These are phyloP conservation scores for Centroberyx gerrardi DNA, from an alignment of 2,797 vertebrate species.

Conservation along the genomic window DNA sequence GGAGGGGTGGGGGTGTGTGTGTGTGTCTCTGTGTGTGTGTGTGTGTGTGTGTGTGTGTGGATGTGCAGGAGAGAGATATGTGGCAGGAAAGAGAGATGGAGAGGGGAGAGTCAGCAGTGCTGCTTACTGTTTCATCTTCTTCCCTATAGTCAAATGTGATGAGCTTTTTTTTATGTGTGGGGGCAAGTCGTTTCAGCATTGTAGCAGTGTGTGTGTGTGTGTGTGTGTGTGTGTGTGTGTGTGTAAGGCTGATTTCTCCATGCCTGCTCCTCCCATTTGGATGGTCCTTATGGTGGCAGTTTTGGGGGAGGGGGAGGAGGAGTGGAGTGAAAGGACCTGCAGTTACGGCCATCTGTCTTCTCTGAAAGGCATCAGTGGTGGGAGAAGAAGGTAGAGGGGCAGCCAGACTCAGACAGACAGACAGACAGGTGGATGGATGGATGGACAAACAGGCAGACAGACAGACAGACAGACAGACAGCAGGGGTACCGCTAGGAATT, in stretches of 20 bases:
- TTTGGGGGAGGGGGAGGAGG: conserved; percentile 56
- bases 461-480: background rate
- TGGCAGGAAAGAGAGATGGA: background rate
- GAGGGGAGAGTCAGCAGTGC: background rate
- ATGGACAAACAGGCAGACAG: background rate
- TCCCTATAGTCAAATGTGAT: background rate
- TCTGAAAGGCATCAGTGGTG: conserved; percentile 34
- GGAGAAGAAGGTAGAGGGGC: conserved; percentile 39
- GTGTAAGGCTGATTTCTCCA: background rate
- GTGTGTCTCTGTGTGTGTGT: no score
- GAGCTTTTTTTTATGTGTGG: background rate
- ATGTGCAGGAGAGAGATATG: no score
- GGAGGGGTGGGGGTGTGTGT: no score
- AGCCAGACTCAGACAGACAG: background rate
- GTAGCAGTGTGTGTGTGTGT: background rate
- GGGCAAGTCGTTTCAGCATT: background rate
- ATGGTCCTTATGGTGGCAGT: conserved; percentile 52
- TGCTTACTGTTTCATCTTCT: background rate
- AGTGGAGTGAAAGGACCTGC: conserved; percentile 56
- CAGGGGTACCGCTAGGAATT: no score
- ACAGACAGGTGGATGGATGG: background rate
- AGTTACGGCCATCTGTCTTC: conserved; percentile 77
- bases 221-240: conserved; percentile 2
- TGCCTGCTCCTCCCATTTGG: conserved; percentile 43
- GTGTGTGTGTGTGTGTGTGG: no score